Evolutionary conservation across 2,113 vertebrate species (phyloP), one percentile per base, ranked within the genome.

Genomic region (Edolisoma coerulescens): DNA sequence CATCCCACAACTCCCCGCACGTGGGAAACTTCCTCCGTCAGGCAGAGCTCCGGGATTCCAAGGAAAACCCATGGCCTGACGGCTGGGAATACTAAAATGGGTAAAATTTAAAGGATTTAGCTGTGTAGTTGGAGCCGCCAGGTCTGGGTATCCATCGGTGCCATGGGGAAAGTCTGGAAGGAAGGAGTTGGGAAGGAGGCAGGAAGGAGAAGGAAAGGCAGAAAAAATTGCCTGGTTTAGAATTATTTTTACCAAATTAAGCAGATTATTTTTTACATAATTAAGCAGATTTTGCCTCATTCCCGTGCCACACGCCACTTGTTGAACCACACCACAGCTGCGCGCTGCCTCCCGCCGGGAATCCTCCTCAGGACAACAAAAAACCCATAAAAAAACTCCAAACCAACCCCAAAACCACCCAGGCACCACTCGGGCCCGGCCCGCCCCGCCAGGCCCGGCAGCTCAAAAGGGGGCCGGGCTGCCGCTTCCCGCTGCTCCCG

Each of bases 11-110:
- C 68, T 87, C 85, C 78, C 54, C 37, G 10, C 93, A 90, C 89
- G 60, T 70, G 95, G 90, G 94, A 91, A 94, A 79, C 32, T 37
- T 50, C 52, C 52, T 23, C 59, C 3, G 19, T 0, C 56, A 3
- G 10, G 93, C 61, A 7, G 32, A 47, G 71, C 41, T 23, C 49
- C 14, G 9, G 0, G 57, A 60, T 57, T 30, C 69, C 47, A 5
- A 6, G 73, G 77, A 24, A 54, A 54, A 28, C 3, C 49, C 64
- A 0, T 0, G 7, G 32, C 12, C 32, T 0, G 50, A 3, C 0
- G 27, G 42, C 17, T 4, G 57, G 68, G 61, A 80, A 23, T 2
- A 3, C 0, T 2, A 5, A 77, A 63, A 39, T 3, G 0, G 39
- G n/a, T 2, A 3, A 41, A 45, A 24, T 35, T 23, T 0, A 9